Evolutionary conservation across 2,888 invertebrate species (phyloP).

Genomic region (Drosophila seclusa): DNA sequence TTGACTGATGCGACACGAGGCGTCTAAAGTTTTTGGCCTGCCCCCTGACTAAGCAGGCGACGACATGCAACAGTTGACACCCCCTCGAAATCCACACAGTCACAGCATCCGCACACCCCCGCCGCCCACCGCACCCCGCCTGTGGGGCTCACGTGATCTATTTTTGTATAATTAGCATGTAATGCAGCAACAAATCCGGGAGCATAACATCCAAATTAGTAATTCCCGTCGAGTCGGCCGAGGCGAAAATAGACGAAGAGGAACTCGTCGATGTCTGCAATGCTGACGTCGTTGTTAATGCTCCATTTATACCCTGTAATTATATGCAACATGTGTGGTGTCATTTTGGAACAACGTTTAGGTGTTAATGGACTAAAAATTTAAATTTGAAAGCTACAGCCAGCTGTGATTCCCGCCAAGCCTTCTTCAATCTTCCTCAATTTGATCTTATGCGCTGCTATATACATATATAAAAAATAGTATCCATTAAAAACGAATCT

Average conservation of each 20-base stretch:
- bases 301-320: constrained; percentile 46
- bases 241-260: constrained; percentile 53
- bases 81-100: constrained; percentile 18
- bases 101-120: neutral
- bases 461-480: neutral
- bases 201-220: constrained; percentile 68
- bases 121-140: neutral
- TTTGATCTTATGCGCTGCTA: accelerated
- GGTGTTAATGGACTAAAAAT: neutral
- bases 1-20: constrained; percentile 65
- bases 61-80: constrained; percentile 68
- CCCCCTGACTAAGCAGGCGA: constrained; percentile 56
- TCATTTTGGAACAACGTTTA: neutral
- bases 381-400: too few relatives aligned
- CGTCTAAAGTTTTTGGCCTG: constrained; percentile 46
- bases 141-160: constrained; percentile 57
- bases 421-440: neutral
- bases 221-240: constrained; percentile 50
- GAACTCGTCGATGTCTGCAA: constrained; percentile 53
- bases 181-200: constrained; percentile 66
- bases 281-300: constrained; percentile 49
- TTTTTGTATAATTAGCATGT: constrained; percentile 67
- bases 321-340: neutral
- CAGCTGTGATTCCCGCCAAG: neutral
- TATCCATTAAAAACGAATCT: neutral